phyloP scores from a whole-genome alignment of 2,888 invertebrate species.

The Leptothorax acervorum region DNA sequence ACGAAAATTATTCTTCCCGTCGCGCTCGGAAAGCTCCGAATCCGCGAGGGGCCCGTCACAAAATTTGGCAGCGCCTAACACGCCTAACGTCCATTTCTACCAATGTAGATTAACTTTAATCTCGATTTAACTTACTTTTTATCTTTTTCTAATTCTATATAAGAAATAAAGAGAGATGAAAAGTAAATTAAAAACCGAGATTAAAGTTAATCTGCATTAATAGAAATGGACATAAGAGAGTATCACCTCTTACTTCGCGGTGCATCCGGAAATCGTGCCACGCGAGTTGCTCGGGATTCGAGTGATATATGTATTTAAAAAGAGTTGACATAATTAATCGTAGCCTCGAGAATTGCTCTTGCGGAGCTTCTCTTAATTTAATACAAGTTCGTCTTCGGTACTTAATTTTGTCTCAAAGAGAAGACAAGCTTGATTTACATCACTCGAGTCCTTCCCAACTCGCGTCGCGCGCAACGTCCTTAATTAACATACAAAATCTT shows the following conservation, averaged over 20 bases:
- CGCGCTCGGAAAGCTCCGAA: neutral
- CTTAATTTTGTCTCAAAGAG: neutral
- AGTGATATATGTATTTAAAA: neutral
- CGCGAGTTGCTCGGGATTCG: neutral
- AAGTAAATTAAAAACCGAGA: too few relatives aligned
- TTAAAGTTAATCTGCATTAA: too few relatives aligned
- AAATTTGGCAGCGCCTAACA: conserved; percentile 16
- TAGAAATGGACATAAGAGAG: conserved; percentile 14
- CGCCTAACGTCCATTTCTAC: neutral
- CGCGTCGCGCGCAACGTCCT: conserved; percentile 43
- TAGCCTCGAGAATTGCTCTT: neutral
- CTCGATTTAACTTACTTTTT: too few relatives aligned
- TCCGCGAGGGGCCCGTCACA: neutral
- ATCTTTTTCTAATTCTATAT: too few relatives aligned
- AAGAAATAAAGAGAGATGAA: too few relatives aligned
- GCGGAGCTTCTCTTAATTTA: neutral
- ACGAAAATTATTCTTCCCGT: neutral
- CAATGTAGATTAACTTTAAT: too few relatives aligned
- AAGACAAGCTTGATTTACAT: neutral
- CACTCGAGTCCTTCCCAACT: conserved; percentile 3
- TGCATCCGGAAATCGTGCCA: conserved; percentile 64
- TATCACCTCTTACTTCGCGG: conserved; percentile 72
- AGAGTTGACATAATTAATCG: neutral
- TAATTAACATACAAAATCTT: conserved; percentile 52
- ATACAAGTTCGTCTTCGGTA: neutral